Percentiles rank a stretch among this genome's conserved stretches.
Conservation (phyloP, 2,113 vertebrate species). For the Halcyon senegalensis region DNA sequence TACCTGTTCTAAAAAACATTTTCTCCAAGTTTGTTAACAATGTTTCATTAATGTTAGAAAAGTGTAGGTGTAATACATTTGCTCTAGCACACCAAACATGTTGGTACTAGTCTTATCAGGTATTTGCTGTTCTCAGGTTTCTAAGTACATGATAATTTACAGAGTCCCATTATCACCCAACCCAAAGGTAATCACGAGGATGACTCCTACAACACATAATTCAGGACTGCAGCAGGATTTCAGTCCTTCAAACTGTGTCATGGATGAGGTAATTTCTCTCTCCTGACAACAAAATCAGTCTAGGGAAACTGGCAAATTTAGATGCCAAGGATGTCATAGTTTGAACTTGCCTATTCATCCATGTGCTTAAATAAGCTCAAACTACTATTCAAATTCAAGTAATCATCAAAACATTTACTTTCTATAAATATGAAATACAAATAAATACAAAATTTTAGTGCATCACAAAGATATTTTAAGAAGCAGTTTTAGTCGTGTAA, state of each 20-base stretch:
- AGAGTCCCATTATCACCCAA: background rate
- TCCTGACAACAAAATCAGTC: background rate
- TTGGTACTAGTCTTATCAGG: fast-evolving
- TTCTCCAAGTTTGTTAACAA: background rate
- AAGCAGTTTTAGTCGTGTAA: background rate
- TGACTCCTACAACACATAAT: background rate
- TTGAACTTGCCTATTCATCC: background rate
- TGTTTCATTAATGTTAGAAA: background rate
- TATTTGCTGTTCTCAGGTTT: background rate
- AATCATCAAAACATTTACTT: background rate
- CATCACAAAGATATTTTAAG: fast-evolving
- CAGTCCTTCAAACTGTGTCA: background rate
- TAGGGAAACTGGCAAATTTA: background rate
- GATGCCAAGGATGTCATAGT: background rate
- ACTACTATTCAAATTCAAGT: background rate
- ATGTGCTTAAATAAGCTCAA: background rate
- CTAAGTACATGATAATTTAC: background rate
- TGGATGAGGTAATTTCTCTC: background rate
- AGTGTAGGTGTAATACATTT: background rate
- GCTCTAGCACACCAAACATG: background rate
- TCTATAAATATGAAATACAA: background rate
- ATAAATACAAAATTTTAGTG: background rate
- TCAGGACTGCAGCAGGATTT: background rate
- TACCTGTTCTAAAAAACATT: background rate
- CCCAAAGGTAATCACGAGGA: background rate